Evolutionary conservation across 1,140 invertebrate species (phyloP), one percentile per base, ranked within the genome.

Genomic region (Calliopsis andreniformis): DNA sequence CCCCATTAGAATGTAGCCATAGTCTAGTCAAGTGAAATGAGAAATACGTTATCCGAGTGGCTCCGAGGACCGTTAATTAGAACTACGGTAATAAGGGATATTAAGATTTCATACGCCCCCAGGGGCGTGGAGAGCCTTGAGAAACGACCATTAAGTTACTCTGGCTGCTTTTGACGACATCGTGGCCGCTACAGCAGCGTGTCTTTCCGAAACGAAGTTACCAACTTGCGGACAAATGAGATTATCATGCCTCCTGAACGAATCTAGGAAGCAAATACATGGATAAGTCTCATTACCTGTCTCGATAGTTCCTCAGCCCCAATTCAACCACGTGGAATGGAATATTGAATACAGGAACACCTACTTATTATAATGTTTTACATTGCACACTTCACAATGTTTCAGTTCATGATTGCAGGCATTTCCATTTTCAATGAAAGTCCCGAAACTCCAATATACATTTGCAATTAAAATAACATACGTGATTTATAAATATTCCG

Each of bases 51-150:
- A 83, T 83, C 68, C 80, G 69, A 83, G 68, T 82, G 68, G 73
- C 69, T 66, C 62, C 58, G 30, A 76, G 68, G 58, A 39, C 47
- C 75, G 82, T 85, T 85, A 85, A 85, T 85, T 84, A 84, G 76
- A 20, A 80, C 59, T 62, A 75, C 61, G 70, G 82, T 85, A 85
- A 85, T 84, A 84, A 82, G 70, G 78, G 76, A 84, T 85, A 85
- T 85, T 85, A 85, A 85, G 81, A 85, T 85, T 85, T 82, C 82
- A 85, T 82, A 71, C 39, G 61, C 67, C 79, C 76, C 70, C n/a
- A 12, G 69, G 39, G 83, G 55, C 42, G 45, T 23, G 32, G 45
- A 45, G 18, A 25, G 53, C 43, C 64, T 47, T 77, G 80, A 84
- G 77, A 80, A 77, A 83, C 63, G 77, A 64, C 51, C 72, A 53